Base-by-base conservation (phyloP, 2,113 vertebrate genomes). In the Corythoichthys haematopterus region DNA sequence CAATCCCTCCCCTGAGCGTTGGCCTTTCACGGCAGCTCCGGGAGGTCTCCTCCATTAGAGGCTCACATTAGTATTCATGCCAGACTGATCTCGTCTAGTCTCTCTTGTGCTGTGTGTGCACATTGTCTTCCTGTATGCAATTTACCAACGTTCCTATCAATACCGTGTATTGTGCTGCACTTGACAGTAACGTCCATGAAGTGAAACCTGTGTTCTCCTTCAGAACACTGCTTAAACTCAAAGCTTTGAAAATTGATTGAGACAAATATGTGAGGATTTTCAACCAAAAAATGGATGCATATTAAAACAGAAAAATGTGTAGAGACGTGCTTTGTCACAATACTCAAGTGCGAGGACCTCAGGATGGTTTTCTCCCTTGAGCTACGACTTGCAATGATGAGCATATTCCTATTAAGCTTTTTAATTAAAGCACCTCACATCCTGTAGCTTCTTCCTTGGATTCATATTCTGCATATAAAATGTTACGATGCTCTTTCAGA, bases 11-110 rank as follows among this genome's bases (percentile, higher is more conserved):
- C 77, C 57, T 40, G 78, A 13, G 53, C 71, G 14, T 46, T 15
- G 7, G 43, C 43, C 66, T 71, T 5, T 12, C 64, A 72, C 71
- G 65, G 64, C 80, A 75, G 60, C 74, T 63, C 57, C 66, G 37
- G 40, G 43, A 75, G 11, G 50, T 77, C 77, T 76, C 75, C 45
- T 36, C 69, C 73, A 64, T 69, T 46, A 72, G 70, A 45, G 65
- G 48, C 70, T 66, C 61, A 33, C 68, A 82, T 85, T 84, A 81
- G 68, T 75, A 84, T 80, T 60, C 72, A 78, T 68, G 71, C 65
- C 60, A 55, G 64, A 43, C 74, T 69, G 79, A 3, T 28, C 76
- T 67, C 52, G 65, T 55, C 69, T 46, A 46, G 65, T n/a, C 2
- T 57, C 50, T 16, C 50, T 65, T 8, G 38, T 48, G 51, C 69